Percentiles rank a stretch among this genome's conserved stretches.
These are phyloP conservation scores for Drosophila trapezifrons DNA, from an alignment of 1,140 invertebrate genomes.

Conservation along the genomic window DNA sequence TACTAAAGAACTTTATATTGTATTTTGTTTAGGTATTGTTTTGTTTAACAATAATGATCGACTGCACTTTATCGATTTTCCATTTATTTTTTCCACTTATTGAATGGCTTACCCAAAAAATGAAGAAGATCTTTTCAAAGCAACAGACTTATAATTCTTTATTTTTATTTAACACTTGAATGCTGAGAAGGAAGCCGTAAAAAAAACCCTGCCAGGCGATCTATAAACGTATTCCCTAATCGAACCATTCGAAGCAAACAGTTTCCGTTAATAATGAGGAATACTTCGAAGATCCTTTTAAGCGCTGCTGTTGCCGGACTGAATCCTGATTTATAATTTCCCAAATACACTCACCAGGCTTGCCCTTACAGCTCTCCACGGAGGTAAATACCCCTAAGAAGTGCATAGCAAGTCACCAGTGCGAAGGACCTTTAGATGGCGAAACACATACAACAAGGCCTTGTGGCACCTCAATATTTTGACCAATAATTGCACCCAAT, in stretches of 20 bases:
- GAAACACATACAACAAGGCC: slow-evolving; percentile 4
- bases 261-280: too few species aligned
- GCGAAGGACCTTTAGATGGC: slow-evolving; percentile 4
- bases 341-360: background rate
- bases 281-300: too few species aligned
- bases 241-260: too few species aligned
- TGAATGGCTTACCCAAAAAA: background rate
- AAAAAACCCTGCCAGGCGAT: too few species aligned
- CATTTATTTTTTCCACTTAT: background rate
- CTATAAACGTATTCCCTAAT: too few species aligned
- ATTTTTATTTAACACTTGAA: too few species aligned
- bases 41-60: background rate
- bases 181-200: too few species aligned
- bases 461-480: slow-evolving; percentile 6
- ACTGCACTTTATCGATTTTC: background rate
- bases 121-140: background rate
- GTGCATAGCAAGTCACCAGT: background rate
- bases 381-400: background rate
- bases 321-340: background rate
- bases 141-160: background rate
- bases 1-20: background rate
- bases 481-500: slow-evolving; percentile 1
- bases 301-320: too few species aligned
- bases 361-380: background rate
- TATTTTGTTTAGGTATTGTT: background rate